Base-by-base conservation (phyloP, 2,888 invertebrate species). In the Dryocosmus kuriphilus region DNA sequence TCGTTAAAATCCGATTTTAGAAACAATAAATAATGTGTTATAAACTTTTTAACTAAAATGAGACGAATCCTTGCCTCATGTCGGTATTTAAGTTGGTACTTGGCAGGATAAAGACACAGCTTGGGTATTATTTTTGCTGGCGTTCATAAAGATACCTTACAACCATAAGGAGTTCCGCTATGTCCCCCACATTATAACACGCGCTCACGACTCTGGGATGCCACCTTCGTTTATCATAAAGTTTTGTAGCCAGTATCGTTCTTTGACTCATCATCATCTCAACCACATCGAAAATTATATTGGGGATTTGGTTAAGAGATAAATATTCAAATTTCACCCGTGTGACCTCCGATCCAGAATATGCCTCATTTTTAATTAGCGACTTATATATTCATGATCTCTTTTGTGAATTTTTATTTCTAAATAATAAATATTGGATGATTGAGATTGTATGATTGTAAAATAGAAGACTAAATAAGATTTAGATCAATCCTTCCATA, bases 111-210 rank as follows among this genome's bases (percentile, higher is more conserved):
- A 24, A 46, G 62, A 74, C 22, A 65, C 38, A 22, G 62, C 60
- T 27, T 19, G 30, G 19, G 71, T 61, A 63, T 57, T 38, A 75
- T 16, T 75, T 75, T 62, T 75, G 60, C 32, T 38, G 76, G 41
- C 67, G 67, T 46, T 60, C 38, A 76, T 76, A 76, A 76, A 63
- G 76, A 76, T 71, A 65, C 67, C 67, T 76, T 35, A 71, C 76
- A 57, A 46, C 76, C 65, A 84, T 82, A 85, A 86, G 86, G 86
- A 88, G 88, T 89, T 88, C 89, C 89, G 89, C 89, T 89, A 89
- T 89, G 89, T 89, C 88, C 89, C 85, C 89, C 85, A 89, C 88
- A 89, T 89, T 85, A 77, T 83, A 67, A 78, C 79, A 81, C 75
- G 82, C 77, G 82, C 73, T 83, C 76, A 85, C 82, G 83, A 87